These are phyloP conservation scores for Aporrectodea caliginosa DNA, from an alignment of 1,140 invertebrate genomes.

Conservation along the genomic window DNA sequence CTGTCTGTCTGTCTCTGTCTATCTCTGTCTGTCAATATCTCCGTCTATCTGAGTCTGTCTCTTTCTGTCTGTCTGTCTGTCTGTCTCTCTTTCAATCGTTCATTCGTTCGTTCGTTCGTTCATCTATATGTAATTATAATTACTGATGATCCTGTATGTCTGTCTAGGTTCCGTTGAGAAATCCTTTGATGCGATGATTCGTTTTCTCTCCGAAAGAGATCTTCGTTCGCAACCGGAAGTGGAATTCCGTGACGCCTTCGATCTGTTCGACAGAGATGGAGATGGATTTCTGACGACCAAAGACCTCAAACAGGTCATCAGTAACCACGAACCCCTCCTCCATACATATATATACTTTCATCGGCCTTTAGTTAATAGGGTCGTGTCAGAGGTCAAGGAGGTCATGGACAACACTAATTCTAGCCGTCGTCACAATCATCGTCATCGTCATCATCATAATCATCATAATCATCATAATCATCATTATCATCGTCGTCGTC, in stretches of 20 bases:
- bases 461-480: too few relatives aligned
- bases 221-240: background rate
- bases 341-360: too few relatives aligned
- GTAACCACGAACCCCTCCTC: background rate
- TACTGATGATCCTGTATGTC: background rate
- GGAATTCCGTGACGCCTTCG: background rate
- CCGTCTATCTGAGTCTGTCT: too few relatives aligned
- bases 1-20: background rate
- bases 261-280: background rate
- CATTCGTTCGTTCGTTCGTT: background rate
- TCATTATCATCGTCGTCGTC: too few relatives aligned
- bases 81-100: background rate
- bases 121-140: background rate
- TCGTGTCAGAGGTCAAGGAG: too few relatives aligned
- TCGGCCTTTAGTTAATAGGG: too few relatives aligned
- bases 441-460: too few relatives aligned
- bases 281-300: background rate
- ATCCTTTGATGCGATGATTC: background rate
- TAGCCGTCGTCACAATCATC: too few relatives aligned
- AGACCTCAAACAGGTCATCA: background rate
- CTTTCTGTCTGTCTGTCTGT: too few relatives aligned
- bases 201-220: background rate
- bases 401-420: too few relatives aligned
- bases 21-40: too few relatives aligned
- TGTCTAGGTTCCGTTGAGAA: background rate